These are phyloP conservation scores for Intellagama lesueurii DNA, from an alignment of 2,797 vertebrate species.

Conservation along the genomic window DNA sequence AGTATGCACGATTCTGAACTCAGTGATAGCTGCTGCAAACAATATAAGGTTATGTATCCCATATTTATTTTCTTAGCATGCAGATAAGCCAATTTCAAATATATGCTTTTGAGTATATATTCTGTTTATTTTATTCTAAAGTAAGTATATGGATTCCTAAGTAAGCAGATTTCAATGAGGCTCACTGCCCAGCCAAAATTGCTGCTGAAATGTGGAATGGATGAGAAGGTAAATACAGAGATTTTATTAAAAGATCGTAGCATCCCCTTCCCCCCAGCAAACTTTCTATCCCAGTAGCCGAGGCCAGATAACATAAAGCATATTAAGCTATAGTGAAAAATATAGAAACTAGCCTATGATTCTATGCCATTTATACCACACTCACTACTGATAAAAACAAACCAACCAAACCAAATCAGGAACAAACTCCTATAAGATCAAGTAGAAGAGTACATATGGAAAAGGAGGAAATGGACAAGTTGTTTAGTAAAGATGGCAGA, in stretches of 20 bases:
- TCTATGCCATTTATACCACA: neutral
- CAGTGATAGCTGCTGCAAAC: neutral
- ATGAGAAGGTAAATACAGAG: neutral
- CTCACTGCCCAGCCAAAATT: neutral
- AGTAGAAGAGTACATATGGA: no score
- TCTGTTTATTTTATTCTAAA: neutral
- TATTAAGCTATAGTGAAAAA: neutral
- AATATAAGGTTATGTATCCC: neutral
- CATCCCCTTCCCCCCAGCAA: neutral
- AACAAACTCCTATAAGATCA: neutral
- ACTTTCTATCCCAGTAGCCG: neutral
- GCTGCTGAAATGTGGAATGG: neutral
- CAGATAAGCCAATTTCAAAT: neutral
- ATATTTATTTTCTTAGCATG: constrained; percentile 4
- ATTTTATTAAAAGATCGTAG: neutral
- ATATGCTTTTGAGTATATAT: neutral
- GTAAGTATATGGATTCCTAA: neutral
- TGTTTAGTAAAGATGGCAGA: neutral
- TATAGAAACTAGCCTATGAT: neutral
- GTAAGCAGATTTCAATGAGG: neutral
- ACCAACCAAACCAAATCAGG: neutral
- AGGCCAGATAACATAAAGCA: neutral
- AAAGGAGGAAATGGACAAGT: neutral
- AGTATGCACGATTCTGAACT: neutral
- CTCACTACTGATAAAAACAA: neutral